Conservation (phyloP, 1,140 invertebrate species). For the Drosophila pandora region DNA sequence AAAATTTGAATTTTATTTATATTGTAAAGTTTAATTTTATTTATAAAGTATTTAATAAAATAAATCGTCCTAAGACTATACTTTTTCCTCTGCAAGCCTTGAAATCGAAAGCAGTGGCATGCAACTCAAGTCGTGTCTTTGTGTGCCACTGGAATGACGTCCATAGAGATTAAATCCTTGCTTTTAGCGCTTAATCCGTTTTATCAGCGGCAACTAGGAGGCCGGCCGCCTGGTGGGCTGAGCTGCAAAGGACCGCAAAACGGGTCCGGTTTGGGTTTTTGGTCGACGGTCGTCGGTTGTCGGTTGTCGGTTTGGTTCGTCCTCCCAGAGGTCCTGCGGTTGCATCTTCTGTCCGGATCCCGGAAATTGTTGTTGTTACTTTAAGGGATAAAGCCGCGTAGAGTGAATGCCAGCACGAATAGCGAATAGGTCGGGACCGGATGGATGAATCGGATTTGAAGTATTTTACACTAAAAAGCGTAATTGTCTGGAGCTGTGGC, state of each 20-base stretch:
- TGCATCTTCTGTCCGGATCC: slow-evolving; percentile 20
- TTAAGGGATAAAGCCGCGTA: slow-evolving; percentile 49
- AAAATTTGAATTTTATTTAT: too few relatives aligned
- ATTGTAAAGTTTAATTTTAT: too few relatives aligned
- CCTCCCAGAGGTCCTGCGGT: slow-evolving; percentile 18
- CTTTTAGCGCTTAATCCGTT: slow-evolving; percentile 74
- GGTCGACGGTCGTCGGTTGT: slow-evolving; percentile 18
- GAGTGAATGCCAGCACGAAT: slow-evolving; percentile 36
- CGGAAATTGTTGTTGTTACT: slow-evolving; percentile 32
- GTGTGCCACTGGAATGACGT: slow-evolving; percentile 60
- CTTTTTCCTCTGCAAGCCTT: not conserved
- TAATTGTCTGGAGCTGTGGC: slow-evolving; percentile 51
- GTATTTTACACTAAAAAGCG: slow-evolving; percentile 53
- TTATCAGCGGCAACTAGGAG: slow-evolving; percentile 55
- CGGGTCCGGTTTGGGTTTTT: slow-evolving; percentile 29
- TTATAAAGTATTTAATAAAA: too few relatives aligned
- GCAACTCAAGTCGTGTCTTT: slow-evolving; percentile 24
- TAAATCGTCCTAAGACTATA: too few relatives aligned
- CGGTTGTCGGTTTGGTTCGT: slow-evolving; percentile 7
- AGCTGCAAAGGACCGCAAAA: slow-evolving; percentile 2
- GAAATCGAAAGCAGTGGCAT: not conserved
- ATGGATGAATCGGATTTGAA: slow-evolving; percentile 47
- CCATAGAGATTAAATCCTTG: slow-evolving; percentile 72
- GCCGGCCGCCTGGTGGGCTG: not conserved
- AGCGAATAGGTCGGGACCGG: not conserved